Evolutionary conservation across 2,888 invertebrate genomes (phyloP), one percentile per base, ranked within the genome.

Genomic region (Dryomyza anilis): DNA sequence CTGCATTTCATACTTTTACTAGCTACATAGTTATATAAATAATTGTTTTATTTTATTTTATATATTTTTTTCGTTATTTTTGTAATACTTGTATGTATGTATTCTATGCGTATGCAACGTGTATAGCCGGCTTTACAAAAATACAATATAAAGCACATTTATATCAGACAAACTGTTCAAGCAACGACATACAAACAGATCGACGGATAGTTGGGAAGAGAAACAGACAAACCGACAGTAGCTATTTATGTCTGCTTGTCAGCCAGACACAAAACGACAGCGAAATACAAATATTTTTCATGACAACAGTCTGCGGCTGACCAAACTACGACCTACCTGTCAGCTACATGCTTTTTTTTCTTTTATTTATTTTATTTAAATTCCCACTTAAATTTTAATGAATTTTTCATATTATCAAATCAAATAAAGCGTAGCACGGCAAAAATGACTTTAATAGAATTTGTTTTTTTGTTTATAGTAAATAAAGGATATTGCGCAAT

Each of bases 91-190:
- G 29, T 61, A 50, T 36, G 23, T 52, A 58, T 45, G 48, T 33
- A 46, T 46, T 27, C 21, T 58, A 19, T n/a, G n/a, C 2, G 52
- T 19, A 45, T 58, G 14, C 27, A 45, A 39, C 14, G 23, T 27
- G 25, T 52, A 52, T 21, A 50, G n/a, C n/a, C 43, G 12, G 27
- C 43, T 48, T 30, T 61, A 43, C 23, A 52, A 39, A 62, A 62
- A 46, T 53, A 46, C 46, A 30, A 46, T 46, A 62, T 61, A 50
- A 62, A 62, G 62, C 62, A 62, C 45, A 55, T 62, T 46, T 55
- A 55, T 25, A 55, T 39, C 36, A 27, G 45, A 30, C 46, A 55
- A 25, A 19, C 10, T 19, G 33, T 19, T 46, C 21, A 4, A 10
- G 14, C 21, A 7, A 46, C 46, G 23, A 23, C 3, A 8, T 7